These are phyloP conservation scores for Pelecanus crispus DNA, from an alignment of 2,113 vertebrate genomes.

Conservation along the genomic window DNA sequence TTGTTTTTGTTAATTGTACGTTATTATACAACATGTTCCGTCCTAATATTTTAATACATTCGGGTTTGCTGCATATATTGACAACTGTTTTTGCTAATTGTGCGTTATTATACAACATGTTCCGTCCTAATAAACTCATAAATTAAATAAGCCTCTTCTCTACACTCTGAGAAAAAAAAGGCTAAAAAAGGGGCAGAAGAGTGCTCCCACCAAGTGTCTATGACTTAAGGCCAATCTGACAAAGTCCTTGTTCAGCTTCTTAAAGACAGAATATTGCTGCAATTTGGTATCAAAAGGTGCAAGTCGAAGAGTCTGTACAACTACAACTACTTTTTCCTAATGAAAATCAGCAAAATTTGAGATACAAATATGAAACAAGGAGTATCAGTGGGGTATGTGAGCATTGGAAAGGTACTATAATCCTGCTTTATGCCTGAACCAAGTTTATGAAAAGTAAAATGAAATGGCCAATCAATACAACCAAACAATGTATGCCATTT, in stretches of 20 bases:
- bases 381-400: fast-evolving
- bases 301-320: not conserved
- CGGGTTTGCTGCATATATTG: not conserved
- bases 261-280: not conserved
- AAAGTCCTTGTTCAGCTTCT: not conserved
- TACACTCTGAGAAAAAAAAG: not conserved
- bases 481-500: not conserved
- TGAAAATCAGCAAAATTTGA: not conserved
- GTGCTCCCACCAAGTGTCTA: not conserved
- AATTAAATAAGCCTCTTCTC: not conserved
- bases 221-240: not conserved
- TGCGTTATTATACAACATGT: not conserved
- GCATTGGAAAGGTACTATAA: not conserved
- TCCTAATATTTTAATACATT: too few species aligned
- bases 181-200: not conserved
- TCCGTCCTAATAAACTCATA: not conserved
- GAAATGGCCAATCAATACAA: not conserved
- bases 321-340: not conserved
- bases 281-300: not conserved
- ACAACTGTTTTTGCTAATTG: not conserved
- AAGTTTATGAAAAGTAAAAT: not conserved
- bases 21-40: not conserved
- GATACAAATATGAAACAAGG: not conserved
- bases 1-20: not conserved
- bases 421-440: not conserved